phyloP scores from a whole-genome alignment of 2,113 vertebrate genomes.

The Psittacus erithacus region DNA sequence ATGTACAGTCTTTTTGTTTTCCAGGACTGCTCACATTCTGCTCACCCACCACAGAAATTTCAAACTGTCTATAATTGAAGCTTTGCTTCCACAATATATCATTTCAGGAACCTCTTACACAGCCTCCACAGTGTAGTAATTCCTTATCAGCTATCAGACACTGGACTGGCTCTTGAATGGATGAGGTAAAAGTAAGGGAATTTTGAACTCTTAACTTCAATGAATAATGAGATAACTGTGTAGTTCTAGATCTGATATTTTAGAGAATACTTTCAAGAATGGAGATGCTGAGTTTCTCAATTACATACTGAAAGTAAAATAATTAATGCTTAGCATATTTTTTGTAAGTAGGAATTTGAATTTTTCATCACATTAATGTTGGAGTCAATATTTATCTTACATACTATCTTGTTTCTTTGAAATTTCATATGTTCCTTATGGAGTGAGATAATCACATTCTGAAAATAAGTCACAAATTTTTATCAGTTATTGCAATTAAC shows the following conservation, averaged over 20 bases:
- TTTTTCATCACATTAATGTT: not conserved
- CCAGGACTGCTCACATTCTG: not conserved
- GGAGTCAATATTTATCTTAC: not conserved
- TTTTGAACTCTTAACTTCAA: not conserved
- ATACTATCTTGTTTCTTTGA: not conserved
- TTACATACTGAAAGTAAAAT: not conserved
- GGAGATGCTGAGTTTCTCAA: not conserved
- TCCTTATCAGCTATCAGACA: not conserved
- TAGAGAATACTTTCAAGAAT: not conserved
- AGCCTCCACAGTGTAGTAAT: not conserved
- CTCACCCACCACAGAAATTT: not conserved
- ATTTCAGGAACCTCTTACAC: not conserved
- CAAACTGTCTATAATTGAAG: not conserved
- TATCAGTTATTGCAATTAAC: not conserved
- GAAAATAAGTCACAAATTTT: not conserved
- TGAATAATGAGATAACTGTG: not conserved
- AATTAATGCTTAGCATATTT: not conserved
- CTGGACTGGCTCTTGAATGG: not conserved
- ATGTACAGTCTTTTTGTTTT: not conserved
- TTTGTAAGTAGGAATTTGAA: not conserved
- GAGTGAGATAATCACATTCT: not conserved
- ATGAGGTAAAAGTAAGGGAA: not conserved
- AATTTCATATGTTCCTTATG: not conserved
- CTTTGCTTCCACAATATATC: not conserved
- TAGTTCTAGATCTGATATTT: not conserved